phyloP scores from a whole-genome alignment of 2,113 vertebrate species.

The Rhineura floridana region DNA sequence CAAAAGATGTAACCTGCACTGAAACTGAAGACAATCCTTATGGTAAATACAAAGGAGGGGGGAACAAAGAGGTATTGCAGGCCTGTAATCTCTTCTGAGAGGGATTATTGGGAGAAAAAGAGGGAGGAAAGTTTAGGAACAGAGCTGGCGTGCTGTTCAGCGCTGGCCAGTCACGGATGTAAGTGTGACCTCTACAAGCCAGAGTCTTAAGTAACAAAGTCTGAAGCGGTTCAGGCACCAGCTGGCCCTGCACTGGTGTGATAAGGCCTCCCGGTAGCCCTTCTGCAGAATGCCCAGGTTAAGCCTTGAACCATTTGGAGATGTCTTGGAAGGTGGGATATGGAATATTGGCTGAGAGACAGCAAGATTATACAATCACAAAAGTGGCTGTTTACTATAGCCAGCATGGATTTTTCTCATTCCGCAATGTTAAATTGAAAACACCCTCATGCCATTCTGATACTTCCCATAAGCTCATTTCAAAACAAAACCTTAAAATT shows the following conservation, averaged over 20 bases:
- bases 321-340: not conserved
- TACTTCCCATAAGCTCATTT: too few species aligned
- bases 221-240: not conserved
- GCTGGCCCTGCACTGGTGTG: not conserved
- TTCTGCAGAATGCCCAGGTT: not conserved
- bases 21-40: not conserved
- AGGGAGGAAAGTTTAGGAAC: conserved; percentile 29
- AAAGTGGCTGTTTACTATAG: too few species aligned
- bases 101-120: not conserved
- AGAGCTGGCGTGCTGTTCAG: conserved; percentile 31
- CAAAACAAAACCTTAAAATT: too few species aligned
- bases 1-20: not conserved
- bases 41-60: conserved; percentile 13
- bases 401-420: too few species aligned
- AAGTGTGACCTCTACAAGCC: conserved; percentile 1
- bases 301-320: not conserved
- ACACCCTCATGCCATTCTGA: too few species aligned
- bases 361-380: too few species aligned
- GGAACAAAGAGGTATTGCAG: conserved; percentile 10
- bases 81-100: conserved; percentile 9
- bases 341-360: not conserved
- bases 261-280: not conserved
- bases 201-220: not conserved
- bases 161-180: conserved; percentile 20
- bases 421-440: too few species aligned